Conservation (phyloP, 2,797 vertebrate genomes). For the Spheniscus humboldti region DNA sequence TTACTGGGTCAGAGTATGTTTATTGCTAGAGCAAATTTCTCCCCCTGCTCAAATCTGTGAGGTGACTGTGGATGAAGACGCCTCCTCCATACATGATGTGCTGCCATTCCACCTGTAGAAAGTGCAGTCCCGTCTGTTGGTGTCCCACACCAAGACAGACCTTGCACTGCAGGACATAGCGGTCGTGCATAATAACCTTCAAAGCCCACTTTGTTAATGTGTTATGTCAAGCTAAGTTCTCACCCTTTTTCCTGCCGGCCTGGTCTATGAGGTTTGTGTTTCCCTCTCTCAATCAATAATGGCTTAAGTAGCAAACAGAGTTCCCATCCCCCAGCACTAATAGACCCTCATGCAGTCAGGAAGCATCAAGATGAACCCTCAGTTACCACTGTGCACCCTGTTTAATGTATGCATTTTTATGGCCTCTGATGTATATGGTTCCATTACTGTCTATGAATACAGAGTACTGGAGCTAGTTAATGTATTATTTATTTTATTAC, state of each 20-base stretch:
- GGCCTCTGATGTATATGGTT: conserved; percentile 59
- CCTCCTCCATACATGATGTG: not conserved
- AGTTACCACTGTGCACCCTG: conserved; percentile 14
- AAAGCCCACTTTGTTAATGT: conserved; percentile 40
- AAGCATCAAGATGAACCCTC: conserved; percentile 21
- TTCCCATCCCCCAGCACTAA: not conserved
- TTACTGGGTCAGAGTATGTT: not conserved
- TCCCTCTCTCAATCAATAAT: conserved; percentile 62
- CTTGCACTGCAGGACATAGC: not conserved
- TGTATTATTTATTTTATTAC: conserved; percentile 77
- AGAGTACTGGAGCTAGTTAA: conserved; percentile 61
- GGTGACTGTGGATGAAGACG: not conserved
- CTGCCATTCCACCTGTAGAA: not conserved
- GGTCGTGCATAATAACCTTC: not conserved
- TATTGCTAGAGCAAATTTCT: not conserved
- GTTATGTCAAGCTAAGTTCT: conserved; percentile 46
- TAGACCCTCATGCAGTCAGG: conserved; percentile 25
- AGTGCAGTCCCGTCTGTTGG: not conserved
- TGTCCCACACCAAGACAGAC: not conserved
- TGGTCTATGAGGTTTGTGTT: conserved; percentile 50
- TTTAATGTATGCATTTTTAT: conserved; percentile 52
- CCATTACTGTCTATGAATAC: conserved; percentile 38
- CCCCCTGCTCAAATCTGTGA: not conserved
- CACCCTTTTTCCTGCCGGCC: conserved; percentile 35
- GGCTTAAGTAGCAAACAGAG: conserved; percentile 23